phyloP scores from a whole-genome alignment of 2,797 vertebrate genomes.

The Rousettus madagascariensis region DNA sequence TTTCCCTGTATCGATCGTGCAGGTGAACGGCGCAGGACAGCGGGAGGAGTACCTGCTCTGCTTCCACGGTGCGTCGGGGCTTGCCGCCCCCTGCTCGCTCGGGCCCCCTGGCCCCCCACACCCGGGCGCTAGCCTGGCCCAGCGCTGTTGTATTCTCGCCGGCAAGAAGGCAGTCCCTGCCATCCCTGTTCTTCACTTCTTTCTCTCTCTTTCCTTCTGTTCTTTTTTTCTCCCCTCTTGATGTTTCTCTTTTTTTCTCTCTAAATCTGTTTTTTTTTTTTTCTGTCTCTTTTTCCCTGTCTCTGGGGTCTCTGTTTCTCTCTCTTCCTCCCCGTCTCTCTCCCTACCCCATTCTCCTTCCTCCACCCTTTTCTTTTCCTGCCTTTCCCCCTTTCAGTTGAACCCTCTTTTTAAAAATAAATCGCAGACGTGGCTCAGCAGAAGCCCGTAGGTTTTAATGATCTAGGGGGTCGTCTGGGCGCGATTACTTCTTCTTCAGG shows the following conservation, averaged over 20 bases:
- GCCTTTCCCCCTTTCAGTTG: neutral
- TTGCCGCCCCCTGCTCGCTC: rapidly evolving
- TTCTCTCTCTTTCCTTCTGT: neutral
- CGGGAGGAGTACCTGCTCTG: constrained; percentile 98
- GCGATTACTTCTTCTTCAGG: neutral
- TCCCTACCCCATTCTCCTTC: neutral
- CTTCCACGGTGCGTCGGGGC: constrained; percentile 91
- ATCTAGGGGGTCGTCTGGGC: neutral
- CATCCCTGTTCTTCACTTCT: neutral
- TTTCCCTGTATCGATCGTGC: constrained; percentile 98
- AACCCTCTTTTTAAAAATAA: neutral
- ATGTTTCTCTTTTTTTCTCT: neutral
- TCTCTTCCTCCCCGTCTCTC: neutral
- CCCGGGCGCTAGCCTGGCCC: no score
- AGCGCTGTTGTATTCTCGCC: neutral
- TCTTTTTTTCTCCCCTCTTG: neutral
- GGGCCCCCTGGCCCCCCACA: no score
- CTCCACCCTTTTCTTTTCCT: neutral
- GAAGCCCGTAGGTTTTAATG: neutral
- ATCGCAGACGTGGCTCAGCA: neutral
- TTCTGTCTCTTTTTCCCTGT: neutral
- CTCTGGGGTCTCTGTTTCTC: neutral
- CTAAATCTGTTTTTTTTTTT: neutral
- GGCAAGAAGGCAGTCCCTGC: neutral
- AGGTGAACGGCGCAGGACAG: constrained; percentile 94